phyloP scores from a whole-genome alignment of 2,888 invertebrate species.

The Entomobrya proxima region DNA sequence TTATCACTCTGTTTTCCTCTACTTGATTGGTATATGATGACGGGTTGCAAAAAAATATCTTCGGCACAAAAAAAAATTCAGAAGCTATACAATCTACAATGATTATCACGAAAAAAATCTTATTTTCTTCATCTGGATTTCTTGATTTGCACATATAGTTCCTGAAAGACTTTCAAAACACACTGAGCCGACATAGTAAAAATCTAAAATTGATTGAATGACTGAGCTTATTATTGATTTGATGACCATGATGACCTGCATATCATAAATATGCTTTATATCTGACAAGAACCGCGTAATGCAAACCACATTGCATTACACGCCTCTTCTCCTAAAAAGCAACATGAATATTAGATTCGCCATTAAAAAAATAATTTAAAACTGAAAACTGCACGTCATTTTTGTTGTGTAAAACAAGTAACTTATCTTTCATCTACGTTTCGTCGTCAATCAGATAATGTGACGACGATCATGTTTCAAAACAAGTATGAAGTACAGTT shows the following conservation, averaged over 20 bases:
- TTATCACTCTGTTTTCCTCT: background rate
- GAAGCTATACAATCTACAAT: constrained; percentile 16
- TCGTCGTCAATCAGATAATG: background rate
- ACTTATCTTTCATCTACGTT: constrained; percentile 3
- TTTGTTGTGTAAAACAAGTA: background rate
- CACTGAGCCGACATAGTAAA: background rate
- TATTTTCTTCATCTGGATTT: background rate
- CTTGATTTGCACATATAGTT: background rate
- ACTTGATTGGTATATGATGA: background rate
- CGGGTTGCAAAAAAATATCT: background rate
- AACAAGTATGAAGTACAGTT: background rate
- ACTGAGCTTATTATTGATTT: background rate
- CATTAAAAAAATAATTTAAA: background rate
- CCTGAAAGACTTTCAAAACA: background rate
- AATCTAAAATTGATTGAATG: background rate
- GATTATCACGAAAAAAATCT: background rate
- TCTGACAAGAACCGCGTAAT: background rate
- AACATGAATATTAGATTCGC: background rate
- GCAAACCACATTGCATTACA: too few species aligned
- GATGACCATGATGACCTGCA: background rate
- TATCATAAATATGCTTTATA: background rate
- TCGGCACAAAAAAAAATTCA: constrained; percentile 3
- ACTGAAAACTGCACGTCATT: background rate
- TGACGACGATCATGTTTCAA: background rate
- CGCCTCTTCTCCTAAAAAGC: background rate